These are phyloP conservation scores for Crenichthys baileyi DNA, from an alignment of 2,797 vertebrate species.

Conservation along the genomic window DNA sequence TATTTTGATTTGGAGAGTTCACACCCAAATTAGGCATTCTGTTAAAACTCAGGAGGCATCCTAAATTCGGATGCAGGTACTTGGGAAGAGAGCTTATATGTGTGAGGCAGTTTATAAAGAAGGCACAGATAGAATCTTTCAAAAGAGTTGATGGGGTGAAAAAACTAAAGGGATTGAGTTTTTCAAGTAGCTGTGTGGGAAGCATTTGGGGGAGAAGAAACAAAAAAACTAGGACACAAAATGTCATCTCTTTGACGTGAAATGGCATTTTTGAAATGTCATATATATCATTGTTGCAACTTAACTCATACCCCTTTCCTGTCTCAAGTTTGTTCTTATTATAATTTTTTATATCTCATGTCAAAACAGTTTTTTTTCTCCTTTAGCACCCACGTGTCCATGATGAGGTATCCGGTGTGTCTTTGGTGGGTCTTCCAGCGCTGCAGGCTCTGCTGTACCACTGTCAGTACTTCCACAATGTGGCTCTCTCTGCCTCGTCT, in stretches of 20 bases:
- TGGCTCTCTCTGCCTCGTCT: slow-evolving; percentile 82
- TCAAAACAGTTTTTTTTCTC: slow-evolving; percentile 2
- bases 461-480: slow-evolving; percentile 91
- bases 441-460: slow-evolving; percentile 90
- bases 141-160: not conserved
- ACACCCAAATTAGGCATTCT: slow-evolving; percentile 17
- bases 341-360: not conserved
- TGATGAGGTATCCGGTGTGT: slow-evolving; percentile 90
- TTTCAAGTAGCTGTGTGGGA: slow-evolving; percentile 5
- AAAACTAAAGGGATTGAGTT: not conserved
- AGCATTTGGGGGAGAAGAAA: not conserved
- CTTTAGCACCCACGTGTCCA: slow-evolving; percentile 91
- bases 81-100: slow-evolving; percentile 1
- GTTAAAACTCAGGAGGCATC: slow-evolving; percentile 29
- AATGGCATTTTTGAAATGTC: slow-evolving; percentile 14
- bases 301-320: slow-evolving; percentile 1
- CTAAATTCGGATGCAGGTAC: slow-evolving; percentile 22
- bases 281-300: not conserved
- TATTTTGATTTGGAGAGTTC: slow-evolving; percentile 17
- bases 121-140: slow-evolving; percentile 1
- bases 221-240: slow-evolving; percentile 15
- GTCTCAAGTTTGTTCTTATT: not conserved
- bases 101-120: slow-evolving; percentile 1
- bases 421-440: slow-evolving; percentile 88
- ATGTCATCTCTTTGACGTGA: slow-evolving; percentile 20